Evolutionary conservation across 2,113 vertebrate genomes (phyloP).

Genomic region (Hassar affinis): DNA sequence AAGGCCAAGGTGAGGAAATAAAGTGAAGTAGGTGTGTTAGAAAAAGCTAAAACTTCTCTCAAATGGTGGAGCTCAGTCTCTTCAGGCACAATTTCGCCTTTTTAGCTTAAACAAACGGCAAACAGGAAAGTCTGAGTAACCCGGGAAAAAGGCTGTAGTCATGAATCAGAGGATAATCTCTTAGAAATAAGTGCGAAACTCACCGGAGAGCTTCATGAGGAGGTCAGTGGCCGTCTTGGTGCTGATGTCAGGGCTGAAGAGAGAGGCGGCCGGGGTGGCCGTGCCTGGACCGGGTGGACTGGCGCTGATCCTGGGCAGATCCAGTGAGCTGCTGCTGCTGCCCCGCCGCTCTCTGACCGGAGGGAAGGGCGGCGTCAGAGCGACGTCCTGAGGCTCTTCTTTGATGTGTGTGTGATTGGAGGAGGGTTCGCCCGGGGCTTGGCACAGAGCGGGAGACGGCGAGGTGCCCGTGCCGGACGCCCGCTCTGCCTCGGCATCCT

Average conservation of each 20-base stretch:
- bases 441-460: constrained; percentile 67
- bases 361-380: constrained; percentile 81
- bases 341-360: constrained; percentile 81
- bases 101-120: too few species aligned
- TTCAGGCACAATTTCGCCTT: too few species aligned
- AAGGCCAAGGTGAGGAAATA: background rate
- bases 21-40: background rate
- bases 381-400: constrained; percentile 89
- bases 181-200: background rate
- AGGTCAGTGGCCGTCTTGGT: constrained; percentile 98
- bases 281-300: constrained; percentile 63
- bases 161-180: background rate
- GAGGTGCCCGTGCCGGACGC: constrained; percentile 62
- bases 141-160: background rate
- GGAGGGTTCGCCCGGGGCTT: constrained; percentile 72
- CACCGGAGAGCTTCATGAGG: constrained; percentile 98
- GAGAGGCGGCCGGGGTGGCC: constrained; percentile 77
- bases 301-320: constrained; percentile 77
- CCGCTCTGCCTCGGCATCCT: constrained; percentile 83
- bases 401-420: constrained; percentile 85
- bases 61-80: background rate
- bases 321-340: constrained; percentile 85
- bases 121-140: background rate
- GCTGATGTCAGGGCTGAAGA: constrained; percentile 96
- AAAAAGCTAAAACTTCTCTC: background rate